A percentile compares a stretch with the other conserved stretches of the same genome.
Evolutionary conservation across 2,113 vertebrate genomes (phyloP).

Genomic region (Casuarius casuarius): DNA sequence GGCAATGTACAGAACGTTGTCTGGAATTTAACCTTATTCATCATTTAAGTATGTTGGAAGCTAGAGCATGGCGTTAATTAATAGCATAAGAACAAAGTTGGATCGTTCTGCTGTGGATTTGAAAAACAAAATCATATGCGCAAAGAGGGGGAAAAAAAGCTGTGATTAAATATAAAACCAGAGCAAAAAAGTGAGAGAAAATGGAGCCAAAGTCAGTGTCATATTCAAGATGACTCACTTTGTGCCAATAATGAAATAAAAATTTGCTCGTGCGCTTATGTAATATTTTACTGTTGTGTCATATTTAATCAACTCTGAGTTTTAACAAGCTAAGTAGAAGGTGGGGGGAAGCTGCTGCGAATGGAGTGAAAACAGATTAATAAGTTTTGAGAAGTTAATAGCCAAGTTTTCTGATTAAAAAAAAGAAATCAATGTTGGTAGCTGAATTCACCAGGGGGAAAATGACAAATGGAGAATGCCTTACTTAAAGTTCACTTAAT

Average conservation of each 20-base stretch:
- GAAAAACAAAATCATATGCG: slow-evolving; percentile 32
- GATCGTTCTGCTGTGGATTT: slow-evolving; percentile 47
- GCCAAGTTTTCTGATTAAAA: slow-evolving; percentile 38
- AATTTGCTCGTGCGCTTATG: slow-evolving; percentile 49
- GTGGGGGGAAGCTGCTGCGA: slow-evolving; percentile 1
- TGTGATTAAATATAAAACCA: slow-evolving; percentile 67
- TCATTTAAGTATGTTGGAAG: slow-evolving; percentile 80
- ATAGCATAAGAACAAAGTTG: slow-evolving; percentile 78
- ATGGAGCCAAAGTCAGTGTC: slow-evolving; percentile 70
- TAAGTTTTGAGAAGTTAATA: slow-evolving; percentile 57
- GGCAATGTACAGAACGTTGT: slow-evolving; percentile 77
- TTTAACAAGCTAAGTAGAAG: slow-evolving; percentile 44
- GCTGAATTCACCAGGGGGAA: slow-evolving; percentile 17
- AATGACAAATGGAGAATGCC: slow-evolving; percentile 52
- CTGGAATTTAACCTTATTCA: slow-evolving; percentile 84
- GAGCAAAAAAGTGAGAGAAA: slow-evolving; percentile 37
- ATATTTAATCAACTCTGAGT: slow-evolving; percentile 69
- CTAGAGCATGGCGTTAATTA: slow-evolving; percentile 79
- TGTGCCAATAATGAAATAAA: slow-evolving; percentile 70
- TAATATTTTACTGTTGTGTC: slow-evolving; percentile 71
- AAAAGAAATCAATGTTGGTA: slow-evolving; percentile 20
- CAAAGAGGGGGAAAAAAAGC: slow-evolving; percentile 38
- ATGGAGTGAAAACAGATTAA: slow-evolving; percentile 51
- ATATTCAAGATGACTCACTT: slow-evolving; percentile 78
- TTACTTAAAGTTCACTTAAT: slow-evolving; percentile 60